Base-by-base conservation (phyloP, 2,113 vertebrate species). In the Notothenia coriiceps region DNA sequence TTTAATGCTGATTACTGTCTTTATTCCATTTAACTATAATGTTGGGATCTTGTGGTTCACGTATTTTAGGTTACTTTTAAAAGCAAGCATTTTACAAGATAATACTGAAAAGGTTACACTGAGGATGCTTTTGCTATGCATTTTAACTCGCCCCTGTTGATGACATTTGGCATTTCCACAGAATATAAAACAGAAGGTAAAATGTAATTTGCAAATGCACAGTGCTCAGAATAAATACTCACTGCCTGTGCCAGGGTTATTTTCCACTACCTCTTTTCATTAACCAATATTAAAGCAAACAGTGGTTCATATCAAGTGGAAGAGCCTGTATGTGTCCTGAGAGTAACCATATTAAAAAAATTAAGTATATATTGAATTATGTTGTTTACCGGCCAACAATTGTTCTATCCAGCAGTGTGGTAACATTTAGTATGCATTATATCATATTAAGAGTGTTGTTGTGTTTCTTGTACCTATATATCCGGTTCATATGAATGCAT, bases 171-270 rank as follows among this genome's bases (percentile, higher is more conserved):
- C 68, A 66, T 84, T 86, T 84, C 50, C 63, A 70, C 55, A 57
- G 52, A 79, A 74, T 79, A 74, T 82, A 60, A 82, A 86, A 61
- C 33, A 44, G 47, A 78, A 73, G 46, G 66, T 60, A 55, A 73
- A 83, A 85, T 88, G 87, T 71, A 63, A 87, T 83, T 74, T 82
- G 64, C 66, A 88, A 79, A 85, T 74, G 79, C 79, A 57, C 56
- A 64, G 55, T 55, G 66, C 77, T 83, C 69, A 70, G 63, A 65
- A 85, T 80, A 84, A 83, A 90, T 85, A 79, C 46, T 70, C 67
- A 79, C 52, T 80, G 52, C 7, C 29, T 46, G 12, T 70, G 83
- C 75, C 81, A 82, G 74, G 49, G 22, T 74, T 77, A 62, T 69
- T 73, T 81, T 55, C 61, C 55, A 64, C 46, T 49, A 54, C 69